Evolutionary conservation across 2,888 invertebrate species (phyloP).

Genomic region (Drosophila pseudotakahashii): DNA sequence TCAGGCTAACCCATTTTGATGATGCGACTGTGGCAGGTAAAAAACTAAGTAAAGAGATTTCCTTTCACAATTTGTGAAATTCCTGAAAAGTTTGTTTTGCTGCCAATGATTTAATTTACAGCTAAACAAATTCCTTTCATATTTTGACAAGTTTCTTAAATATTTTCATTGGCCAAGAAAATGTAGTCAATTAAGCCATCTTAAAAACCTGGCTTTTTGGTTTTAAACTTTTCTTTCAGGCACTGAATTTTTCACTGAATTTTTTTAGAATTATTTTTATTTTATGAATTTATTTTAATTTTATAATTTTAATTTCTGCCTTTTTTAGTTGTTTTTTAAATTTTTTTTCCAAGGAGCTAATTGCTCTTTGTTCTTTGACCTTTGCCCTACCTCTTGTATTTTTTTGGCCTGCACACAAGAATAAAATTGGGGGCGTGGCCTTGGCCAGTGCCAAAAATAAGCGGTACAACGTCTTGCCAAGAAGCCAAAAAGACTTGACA

Average conservation of each 20-base stretch:
- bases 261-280: too few relatives aligned
- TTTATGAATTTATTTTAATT: too few relatives aligned
- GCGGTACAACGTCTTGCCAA: background rate
- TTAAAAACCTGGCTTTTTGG: background rate
- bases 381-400: background rate
- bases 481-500: conserved; percentile 20
- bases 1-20: too few relatives aligned
- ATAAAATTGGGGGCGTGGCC: conserved; percentile 4
- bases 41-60: background rate
- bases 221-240: background rate
- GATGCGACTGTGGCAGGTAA: too few relatives aligned
- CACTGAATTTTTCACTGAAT: background rate
- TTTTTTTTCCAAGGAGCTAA: background rate
- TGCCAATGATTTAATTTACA: background rate
- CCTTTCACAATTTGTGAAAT: background rate
- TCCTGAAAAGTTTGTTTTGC: conserved; percentile 1
- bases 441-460: conserved; percentile 6
- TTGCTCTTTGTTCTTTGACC: conserved; percentile 1
- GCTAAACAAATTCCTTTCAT: background rate
- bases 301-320: background rate
- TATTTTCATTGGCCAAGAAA: background rate
- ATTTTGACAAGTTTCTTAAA: background rate
- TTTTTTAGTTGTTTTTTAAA: background rate
- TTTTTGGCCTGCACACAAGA: background rate
- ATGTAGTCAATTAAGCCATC: background rate